Conservation (phyloP, 2,113 vertebrate genomes). For the Lampris incognitus region DNA sequence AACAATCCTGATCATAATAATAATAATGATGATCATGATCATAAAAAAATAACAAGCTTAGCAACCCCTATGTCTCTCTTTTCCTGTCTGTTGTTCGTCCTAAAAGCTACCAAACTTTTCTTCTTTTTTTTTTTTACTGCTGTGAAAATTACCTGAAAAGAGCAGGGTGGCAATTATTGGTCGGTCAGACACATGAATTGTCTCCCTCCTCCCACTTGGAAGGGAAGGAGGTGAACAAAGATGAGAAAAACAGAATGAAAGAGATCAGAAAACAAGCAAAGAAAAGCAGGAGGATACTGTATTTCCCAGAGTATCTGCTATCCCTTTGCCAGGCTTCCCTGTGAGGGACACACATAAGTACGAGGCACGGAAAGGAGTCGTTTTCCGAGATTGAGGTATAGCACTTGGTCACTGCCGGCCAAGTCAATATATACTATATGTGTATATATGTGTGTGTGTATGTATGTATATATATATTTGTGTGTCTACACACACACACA, state of each 20-base stretch:
- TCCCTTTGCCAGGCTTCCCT: constrained; percentile 69
- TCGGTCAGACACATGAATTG: constrained; percentile 77
- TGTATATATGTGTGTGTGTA: constrained; percentile 33
- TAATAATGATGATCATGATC: too few relatives aligned
- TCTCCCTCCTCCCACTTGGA: constrained; percentile 39
- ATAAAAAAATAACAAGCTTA: background rate
- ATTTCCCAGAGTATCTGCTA: constrained; percentile 79
- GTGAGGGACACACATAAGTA: constrained; percentile 64
- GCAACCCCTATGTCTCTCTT: constrained; percentile 12
- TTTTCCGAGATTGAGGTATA: constrained; percentile 82
- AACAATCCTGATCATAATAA: too few relatives aligned
- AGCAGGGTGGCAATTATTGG: constrained; percentile 77
- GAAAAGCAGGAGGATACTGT: constrained; percentile 51
- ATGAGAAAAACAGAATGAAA: constrained; percentile 29
- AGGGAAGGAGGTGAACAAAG: constrained; percentile 52
- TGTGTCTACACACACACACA: constrained; percentile 36
- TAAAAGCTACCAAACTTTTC: constrained; percentile 41
- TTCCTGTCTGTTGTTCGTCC: constrained; percentile 29
- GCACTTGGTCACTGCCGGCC: constrained; percentile 58
- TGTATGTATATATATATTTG: constrained; percentile 46
- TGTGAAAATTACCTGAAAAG: constrained; percentile 67
- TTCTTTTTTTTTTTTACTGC: constrained; percentile 21
- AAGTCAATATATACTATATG: constrained; percentile 53
- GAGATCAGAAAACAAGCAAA: constrained; percentile 39
- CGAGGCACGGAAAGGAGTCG: constrained; percentile 77